Evolutionary conservation across 2,113 vertebrate genomes (phyloP).

Genomic region (Datnioides undecimradiatus): DNA sequence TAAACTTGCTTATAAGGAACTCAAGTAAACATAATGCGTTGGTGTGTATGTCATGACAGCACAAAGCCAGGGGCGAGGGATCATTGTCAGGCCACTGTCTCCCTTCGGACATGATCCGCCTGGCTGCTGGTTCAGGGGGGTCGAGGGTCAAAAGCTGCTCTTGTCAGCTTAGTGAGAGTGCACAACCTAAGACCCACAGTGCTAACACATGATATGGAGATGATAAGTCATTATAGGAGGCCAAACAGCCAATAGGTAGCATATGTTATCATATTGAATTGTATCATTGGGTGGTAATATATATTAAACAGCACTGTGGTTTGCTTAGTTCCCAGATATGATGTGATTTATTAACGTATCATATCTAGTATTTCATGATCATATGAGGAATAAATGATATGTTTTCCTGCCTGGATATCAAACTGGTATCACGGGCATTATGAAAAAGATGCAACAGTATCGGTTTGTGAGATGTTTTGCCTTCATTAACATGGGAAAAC

Average conservation of each 20-base stretch:
- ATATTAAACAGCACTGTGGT: not conserved
- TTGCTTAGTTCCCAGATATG: not conserved
- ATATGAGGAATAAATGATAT: not conserved
- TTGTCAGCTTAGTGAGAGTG: constrained; percentile 68
- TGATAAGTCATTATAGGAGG: constrained; percentile 40
- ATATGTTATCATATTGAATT: constrained; percentile 23
- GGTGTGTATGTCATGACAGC: constrained; percentile 59
- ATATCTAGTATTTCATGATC: not conserved
- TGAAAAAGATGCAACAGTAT: constrained; percentile 4
- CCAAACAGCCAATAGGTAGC: constrained; percentile 36
- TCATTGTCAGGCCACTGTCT: constrained; percentile 58
- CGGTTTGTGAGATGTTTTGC: constrained; percentile 35
- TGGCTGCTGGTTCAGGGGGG: constrained; percentile 60
- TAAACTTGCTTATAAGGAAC: not conserved
- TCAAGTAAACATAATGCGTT: constrained; percentile 40
- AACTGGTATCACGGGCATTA: not conserved
- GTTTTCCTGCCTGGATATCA: constrained; percentile 18
- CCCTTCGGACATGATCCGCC: constrained; percentile 53
- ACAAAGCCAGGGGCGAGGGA: constrained; percentile 36
- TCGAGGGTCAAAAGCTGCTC: constrained; percentile 71
- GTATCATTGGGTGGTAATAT: not conserved
- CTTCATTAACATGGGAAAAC: constrained; percentile 53
- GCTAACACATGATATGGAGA: constrained; percentile 59
- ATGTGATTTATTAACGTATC: not conserved
- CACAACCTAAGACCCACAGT: constrained; percentile 53